A percentile compares a stretch with the other conserved stretches of the same genome.
Evolutionary conservation across 2,797 vertebrate species (phyloP).

Genomic region (Sebastes kiyomatsui): DNA sequence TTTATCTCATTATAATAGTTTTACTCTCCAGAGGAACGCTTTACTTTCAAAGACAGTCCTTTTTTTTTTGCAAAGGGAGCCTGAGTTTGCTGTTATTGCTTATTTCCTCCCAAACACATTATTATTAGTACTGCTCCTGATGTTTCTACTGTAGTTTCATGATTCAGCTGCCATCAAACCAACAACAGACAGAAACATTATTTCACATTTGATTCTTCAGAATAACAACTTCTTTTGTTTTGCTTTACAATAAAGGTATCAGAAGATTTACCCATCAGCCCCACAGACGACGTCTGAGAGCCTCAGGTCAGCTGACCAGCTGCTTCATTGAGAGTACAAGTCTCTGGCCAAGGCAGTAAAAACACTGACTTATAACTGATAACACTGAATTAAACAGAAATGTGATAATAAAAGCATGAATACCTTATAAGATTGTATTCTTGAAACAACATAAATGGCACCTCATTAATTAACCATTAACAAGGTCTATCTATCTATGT

Average conservation of each 20-base stretch:
- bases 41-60: constrained; percentile 65
- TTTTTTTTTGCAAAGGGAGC: constrained; percentile 34
- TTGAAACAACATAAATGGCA: neutral
- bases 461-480: too few relatives aligned
- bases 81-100: constrained; percentile 31
- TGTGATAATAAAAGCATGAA: too few relatives aligned
- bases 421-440: too few relatives aligned
- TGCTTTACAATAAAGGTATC: neutral
- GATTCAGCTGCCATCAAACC: constrained; percentile 25
- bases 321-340: neutral
- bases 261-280: neutral
- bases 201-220: constrained; percentile 10
- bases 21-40: constrained; percentile 66
- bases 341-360: too few relatives aligned
- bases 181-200: constrained; percentile 13
- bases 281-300: constrained; percentile 9
- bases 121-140: constrained; percentile 51
- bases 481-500: too few relatives aligned
- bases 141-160: constrained; percentile 50
- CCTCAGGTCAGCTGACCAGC: neutral
- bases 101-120: constrained; percentile 56
- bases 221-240: neutral
- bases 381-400: too few relatives aligned
- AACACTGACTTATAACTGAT: too few relatives aligned
- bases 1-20: constrained; percentile 67